phyloP scores from a whole-genome alignment of 2,797 vertebrate genomes.

The Orientallactaga sibirica region DNA sequence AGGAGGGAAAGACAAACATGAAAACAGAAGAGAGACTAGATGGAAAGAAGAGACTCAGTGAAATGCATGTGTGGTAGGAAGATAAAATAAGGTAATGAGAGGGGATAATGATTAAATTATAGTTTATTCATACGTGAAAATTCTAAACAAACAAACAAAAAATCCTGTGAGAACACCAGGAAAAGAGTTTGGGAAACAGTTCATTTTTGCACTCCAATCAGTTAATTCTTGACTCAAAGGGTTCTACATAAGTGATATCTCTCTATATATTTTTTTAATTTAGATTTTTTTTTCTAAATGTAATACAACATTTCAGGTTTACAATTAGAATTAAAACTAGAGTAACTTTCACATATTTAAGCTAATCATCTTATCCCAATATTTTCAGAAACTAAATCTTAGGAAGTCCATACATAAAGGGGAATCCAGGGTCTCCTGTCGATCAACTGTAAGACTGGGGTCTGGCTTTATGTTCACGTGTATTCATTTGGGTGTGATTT shows the following conservation, averaged over 20 bases:
- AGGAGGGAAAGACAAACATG: too few species aligned
- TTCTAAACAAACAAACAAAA: not conserved
- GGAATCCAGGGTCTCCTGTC: not conserved
- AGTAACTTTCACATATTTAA: not conserved
- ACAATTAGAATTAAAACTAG: not conserved
- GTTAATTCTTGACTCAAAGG: slow-evolving; percentile 88
- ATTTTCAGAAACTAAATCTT: not conserved
- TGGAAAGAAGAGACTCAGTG: too few species aligned
- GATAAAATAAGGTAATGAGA: too few species aligned
- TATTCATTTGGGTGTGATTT: not conserved
- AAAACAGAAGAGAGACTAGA: too few species aligned
- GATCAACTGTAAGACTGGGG: not conserved
- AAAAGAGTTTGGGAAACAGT: slow-evolving; percentile 89
- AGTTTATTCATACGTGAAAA: too few species aligned
- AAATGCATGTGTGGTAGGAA: too few species aligned
- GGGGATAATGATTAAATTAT: too few species aligned
- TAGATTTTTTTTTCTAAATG: not conserved
- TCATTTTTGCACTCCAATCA: slow-evolving; percentile 94
- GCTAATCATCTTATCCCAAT: not conserved
- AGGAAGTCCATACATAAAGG: not conserved
- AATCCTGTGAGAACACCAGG: slow-evolving; percentile 85
- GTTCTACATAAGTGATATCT: slow-evolving; percentile 91
- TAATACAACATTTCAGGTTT: not conserved
- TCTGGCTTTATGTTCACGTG: not conserved
- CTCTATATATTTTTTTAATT: slow-evolving; percentile 87